Conservation (phyloP, 2,113 vertebrate genomes). For the Lycaon pictus region DNA sequence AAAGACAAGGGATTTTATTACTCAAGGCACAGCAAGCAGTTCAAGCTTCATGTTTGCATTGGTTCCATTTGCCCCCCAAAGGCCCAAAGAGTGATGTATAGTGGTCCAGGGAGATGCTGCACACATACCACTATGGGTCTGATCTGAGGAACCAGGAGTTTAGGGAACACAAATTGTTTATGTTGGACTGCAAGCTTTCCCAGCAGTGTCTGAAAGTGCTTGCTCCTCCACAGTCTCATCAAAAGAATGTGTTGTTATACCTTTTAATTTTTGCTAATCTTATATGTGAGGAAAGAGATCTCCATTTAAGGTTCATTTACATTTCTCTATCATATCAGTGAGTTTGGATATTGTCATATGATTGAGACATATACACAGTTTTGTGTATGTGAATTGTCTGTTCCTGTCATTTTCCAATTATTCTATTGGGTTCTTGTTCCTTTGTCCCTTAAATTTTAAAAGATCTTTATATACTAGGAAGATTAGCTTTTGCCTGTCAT, state of each 20-base stretch:
- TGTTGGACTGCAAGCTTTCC: not conserved
- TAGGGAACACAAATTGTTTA: not conserved
- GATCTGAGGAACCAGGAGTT: not conserved
- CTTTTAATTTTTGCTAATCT: not conserved
- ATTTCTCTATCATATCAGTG: not conserved
- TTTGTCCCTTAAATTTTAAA: not conserved
- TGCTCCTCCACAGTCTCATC: not conserved
- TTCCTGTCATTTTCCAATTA: not conserved
- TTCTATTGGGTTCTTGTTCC: not conserved
- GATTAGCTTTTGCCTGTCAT: not conserved
- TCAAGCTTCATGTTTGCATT: not conserved
- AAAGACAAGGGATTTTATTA: not conserved
- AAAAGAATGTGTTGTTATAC: not conserved
- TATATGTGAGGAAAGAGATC: not conserved
- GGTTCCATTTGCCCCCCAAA: not conserved
- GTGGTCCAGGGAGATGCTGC: not conserved
- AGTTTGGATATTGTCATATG: conserved; percentile 3
- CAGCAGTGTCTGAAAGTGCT: not conserved
- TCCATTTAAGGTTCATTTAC: not conserved
- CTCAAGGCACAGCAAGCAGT: not conserved
- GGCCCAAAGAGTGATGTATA: not conserved
- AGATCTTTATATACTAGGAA: not conserved
- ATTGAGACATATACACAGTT: not conserved
- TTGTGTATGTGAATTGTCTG: not conserved
- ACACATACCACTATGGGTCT: not conserved